phyloP scores from a whole-genome alignment of 2,888 invertebrate genomes.

The Yponomeuta malinellus region DNA sequence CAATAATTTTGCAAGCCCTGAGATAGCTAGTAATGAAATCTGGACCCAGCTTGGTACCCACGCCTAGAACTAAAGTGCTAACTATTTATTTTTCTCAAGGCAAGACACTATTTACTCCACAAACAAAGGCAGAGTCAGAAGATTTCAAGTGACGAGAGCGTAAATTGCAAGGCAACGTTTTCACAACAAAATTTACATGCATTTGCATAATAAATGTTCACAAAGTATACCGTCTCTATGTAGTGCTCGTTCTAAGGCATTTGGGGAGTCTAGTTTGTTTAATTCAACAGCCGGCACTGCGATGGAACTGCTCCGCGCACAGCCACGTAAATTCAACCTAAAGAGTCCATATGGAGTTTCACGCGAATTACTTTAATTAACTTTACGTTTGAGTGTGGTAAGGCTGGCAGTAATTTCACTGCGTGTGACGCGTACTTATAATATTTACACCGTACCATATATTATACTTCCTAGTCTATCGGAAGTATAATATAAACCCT shows the following conservation, averaged over 20 bases:
- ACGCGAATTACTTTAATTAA: neutral
- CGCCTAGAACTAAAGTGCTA: neutral
- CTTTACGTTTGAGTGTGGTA: neutral
- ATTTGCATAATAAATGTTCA: constrained; percentile 3
- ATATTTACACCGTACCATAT: too few relatives aligned
- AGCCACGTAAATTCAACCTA: neutral
- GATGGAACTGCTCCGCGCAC: neutral
- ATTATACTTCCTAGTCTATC: too few relatives aligned
- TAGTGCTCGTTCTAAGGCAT: neutral
- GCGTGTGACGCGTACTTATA: neutral
- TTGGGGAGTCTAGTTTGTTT: neutral
- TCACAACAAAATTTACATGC: constrained; percentile 6
- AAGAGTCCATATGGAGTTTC: neutral
- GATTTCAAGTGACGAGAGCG: constrained; percentile 5
- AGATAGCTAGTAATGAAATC: neutral
- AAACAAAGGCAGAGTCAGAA: constrained; percentile 5
- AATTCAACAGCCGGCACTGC: neutral
- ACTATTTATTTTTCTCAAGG: constrained; percentile 1
- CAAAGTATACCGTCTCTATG: neutral
- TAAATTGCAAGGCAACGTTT: constrained; percentile 9
- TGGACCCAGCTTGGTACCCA: neutral
- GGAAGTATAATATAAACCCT: too few relatives aligned
- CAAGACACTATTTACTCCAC: constrained; percentile 1
- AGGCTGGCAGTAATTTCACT: neutral
- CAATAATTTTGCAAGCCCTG: too few relatives aligned